phyloP scores from a whole-genome alignment of 1,140 invertebrate genomes.

The Euwallacea similis region DNA sequence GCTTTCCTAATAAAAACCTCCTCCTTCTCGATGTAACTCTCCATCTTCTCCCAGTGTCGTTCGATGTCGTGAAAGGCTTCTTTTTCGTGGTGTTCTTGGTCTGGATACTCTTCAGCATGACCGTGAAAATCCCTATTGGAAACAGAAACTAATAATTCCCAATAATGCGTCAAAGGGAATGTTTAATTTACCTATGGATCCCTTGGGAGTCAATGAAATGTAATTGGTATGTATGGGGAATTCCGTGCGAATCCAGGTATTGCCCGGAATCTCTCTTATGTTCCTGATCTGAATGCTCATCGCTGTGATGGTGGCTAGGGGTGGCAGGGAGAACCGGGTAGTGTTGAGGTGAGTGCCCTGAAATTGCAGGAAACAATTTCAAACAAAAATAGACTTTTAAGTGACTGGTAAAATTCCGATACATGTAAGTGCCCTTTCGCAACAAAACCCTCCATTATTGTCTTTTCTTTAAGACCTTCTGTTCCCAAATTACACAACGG shows the following conservation, averaged over 20 bases:
- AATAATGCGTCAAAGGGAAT: not conserved
- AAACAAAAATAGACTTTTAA: no score
- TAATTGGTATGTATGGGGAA: conserved; percentile 49
- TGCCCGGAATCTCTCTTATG: conserved; percentile 46
- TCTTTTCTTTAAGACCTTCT: no score
- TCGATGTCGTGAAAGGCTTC: conserved; percentile 7
- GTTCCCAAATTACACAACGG: no score
- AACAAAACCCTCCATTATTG: no score
- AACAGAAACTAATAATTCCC: not conserved
- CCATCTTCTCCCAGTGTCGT: conserved; percentile 28
- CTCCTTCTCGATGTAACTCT: conserved; percentile 35
- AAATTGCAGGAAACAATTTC: not conserved
- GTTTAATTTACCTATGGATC: conserved; percentile 41
- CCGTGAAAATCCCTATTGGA: conserved; percentile 47
- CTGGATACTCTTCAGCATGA: conserved; percentile 42
- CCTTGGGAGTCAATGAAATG: conserved; percentile 52
- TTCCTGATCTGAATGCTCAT: conserved; percentile 38
- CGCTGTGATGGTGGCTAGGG: conserved; percentile 43
- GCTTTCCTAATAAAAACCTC: conserved; percentile 23
- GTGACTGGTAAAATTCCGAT: no score
- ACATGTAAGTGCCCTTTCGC: no score
- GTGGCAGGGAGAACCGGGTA: conserved; percentile 48
- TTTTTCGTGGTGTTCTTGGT: conserved; percentile 30
- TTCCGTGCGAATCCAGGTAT: conserved; percentile 50
- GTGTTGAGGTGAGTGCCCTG: conserved; percentile 41